Conservation (phyloP, 2,797 vertebrate species). For the Xiphophorus birchmanni region DNA sequence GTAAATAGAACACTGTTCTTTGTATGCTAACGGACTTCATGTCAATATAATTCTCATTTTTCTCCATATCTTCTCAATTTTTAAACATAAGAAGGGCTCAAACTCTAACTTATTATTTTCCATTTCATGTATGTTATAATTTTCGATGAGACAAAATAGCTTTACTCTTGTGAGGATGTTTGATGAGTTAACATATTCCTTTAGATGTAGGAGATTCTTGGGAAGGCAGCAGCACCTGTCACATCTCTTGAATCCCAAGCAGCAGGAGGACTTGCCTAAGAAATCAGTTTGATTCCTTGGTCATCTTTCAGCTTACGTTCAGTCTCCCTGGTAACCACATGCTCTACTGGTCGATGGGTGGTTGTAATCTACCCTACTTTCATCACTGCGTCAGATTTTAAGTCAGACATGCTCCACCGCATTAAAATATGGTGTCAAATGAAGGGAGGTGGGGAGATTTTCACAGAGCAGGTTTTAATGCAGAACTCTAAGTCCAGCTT, state of each 20-base stretch:
- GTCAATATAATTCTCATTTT: background rate
- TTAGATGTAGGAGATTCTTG: background rate
- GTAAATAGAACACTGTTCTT: background rate
- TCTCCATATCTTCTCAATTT: background rate
- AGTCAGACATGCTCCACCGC: background rate
- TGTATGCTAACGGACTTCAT: background rate
- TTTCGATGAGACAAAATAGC: background rate
- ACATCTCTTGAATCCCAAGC: background rate
- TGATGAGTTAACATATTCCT: background rate
- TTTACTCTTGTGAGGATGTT: background rate
- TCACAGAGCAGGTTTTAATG: background rate
- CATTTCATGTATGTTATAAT: background rate
- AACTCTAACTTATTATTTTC: background rate
- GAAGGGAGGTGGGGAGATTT: background rate
- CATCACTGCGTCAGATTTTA: background rate
- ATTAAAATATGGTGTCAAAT: background rate
- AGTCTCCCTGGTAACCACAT: background rate
- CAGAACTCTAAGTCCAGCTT: background rate
- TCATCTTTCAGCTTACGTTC: background rate
- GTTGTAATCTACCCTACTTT: background rate
- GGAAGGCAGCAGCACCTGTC: background rate
- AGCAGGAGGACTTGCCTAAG: background rate
- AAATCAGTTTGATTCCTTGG: background rate
- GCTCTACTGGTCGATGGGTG: background rate
- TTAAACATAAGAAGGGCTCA: background rate